phyloP scores from a whole-genome alignment of 2,797 vertebrate species.

The Sarcoramphus papa region DNA sequence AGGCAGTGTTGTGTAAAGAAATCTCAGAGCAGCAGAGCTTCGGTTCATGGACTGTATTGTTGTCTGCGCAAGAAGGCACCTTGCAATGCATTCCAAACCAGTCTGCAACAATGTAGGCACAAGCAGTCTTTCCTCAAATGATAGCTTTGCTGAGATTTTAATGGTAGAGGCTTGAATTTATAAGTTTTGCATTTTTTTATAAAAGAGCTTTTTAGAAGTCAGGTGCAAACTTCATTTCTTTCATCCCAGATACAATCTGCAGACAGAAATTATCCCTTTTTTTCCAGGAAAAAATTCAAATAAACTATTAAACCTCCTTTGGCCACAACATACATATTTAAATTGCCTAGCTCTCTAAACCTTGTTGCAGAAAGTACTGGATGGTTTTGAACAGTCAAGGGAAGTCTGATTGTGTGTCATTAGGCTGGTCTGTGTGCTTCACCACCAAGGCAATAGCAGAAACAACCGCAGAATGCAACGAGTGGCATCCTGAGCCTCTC shows the following conservation, averaged over 20 bases:
- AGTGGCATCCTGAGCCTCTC: not conserved
- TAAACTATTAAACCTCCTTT: not conserved
- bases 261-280: not conserved
- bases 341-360: not conserved
- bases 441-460: not conserved
- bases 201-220: not conserved
- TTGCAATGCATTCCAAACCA: not conserved
- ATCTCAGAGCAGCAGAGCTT: not conserved
- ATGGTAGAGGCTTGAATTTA: not conserved
- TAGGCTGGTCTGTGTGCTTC: not conserved
- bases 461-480: rapidly evolving
- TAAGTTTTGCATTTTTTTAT: not conserved
- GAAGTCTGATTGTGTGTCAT: not conserved
- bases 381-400: not conserved
- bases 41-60: not conserved
- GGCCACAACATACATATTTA: not conserved
- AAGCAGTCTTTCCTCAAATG: not conserved
- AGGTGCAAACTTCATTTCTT: not conserved
- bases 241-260: not conserved
- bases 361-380: not conserved
- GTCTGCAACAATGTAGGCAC: not conserved
- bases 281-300: not conserved
- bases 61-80: not conserved
- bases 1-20: not conserved
- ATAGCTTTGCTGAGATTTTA: not conserved